Conservation (phyloP, 1,140 invertebrate genomes). For the Ostrea denselamellosa region DNA sequence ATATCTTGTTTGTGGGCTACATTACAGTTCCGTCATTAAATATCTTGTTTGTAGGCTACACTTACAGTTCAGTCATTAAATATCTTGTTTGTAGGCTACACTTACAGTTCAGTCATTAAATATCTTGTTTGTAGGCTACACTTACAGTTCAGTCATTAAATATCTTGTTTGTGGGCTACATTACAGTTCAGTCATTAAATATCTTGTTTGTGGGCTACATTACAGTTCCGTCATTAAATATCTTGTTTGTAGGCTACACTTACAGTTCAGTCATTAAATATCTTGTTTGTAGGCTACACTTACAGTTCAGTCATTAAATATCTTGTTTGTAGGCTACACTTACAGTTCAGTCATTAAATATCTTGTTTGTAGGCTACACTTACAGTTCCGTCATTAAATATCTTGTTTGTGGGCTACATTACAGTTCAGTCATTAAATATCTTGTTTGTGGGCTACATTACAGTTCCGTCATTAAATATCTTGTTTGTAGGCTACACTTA, state of each 20-base stretch:
- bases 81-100: neutral
- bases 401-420: neutral
- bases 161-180: neutral
- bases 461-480: slow-evolving; percentile 89
- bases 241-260: neutral
- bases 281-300: slow-evolving; percentile 87
- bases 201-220: slow-evolving; percentile 85
- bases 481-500: neutral
- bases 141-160: slow-evolving; percentile 88
- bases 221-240: slow-evolving; percentile 91
- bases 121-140: slow-evolving; percentile 84
- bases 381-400: slow-evolving; percentile 89
- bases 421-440: neutral
- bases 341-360: neutral
- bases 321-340: neutral
- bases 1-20: neutral
- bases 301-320: slow-evolving; percentile 85
- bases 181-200: neutral
- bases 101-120: neutral
- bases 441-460: slow-evolving; percentile 87
- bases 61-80: slow-evolving; percentile 88
- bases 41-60: slow-evolving; percentile 84
- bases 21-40: neutral
- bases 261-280: neutral
- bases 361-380: slow-evolving; percentile 87